phyloP scores from a whole-genome alignment of 2,888 invertebrate genomes.

The Trypoxylon attenuatum region DNA sequence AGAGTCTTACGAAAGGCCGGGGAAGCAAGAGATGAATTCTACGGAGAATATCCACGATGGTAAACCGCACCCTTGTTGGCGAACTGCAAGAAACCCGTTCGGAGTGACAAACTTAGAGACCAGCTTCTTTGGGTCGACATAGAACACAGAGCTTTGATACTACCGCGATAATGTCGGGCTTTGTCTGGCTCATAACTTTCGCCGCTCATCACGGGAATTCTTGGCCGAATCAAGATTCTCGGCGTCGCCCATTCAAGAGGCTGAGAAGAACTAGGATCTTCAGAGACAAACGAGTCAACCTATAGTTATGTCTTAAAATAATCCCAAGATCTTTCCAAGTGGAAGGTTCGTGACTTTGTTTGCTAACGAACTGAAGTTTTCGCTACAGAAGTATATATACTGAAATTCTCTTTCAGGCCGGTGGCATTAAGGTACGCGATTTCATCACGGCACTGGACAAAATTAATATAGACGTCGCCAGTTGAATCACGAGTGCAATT shows the following conservation, averaged over 20 bases:
- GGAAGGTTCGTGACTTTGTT: background rate
- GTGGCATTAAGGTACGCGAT: background rate
- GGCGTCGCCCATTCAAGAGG: conserved; percentile 33
- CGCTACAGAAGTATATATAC: background rate
- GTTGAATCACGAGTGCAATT: conserved; percentile 5
- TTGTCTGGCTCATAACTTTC: conserved; percentile 61
- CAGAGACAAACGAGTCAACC: conserved; percentile 8
- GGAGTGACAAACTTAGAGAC: conserved; percentile 59
- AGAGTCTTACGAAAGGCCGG: too few species aligned
- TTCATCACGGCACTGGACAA: background rate
- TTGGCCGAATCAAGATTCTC: conserved; percentile 17
- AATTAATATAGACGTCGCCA: conserved; percentile 1
- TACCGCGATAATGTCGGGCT: conserved; percentile 61
- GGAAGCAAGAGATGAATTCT: too few species aligned
- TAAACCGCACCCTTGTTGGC: too few species aligned
- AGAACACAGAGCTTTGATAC: conserved; percentile 52
- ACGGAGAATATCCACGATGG: too few species aligned
- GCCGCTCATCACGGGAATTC: conserved; percentile 41
- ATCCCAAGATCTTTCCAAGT: background rate
- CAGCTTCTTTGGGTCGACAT: conserved; percentile 52
- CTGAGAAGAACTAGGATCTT: conserved; percentile 16
- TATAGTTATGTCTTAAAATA: conserved; percentile 22
- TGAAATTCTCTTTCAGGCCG: background rate
- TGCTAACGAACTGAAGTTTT: background rate
- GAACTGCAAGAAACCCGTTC: background rate